Evolutionary conservation across 2,888 invertebrate species (phyloP), one percentile per base, ranked within the genome.

Genomic region (Dolomedes plantarius): DNA sequence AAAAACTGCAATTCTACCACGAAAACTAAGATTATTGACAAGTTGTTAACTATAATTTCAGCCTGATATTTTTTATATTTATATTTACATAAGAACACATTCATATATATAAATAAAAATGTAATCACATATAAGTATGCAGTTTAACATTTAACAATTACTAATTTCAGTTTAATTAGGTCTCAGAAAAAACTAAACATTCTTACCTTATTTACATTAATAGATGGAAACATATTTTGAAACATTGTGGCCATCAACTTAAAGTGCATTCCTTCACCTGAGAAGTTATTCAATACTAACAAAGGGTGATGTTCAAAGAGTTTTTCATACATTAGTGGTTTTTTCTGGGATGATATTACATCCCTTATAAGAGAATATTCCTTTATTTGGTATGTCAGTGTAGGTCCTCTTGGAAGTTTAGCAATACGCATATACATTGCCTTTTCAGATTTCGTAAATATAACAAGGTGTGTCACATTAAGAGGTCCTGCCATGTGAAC

Each of bases 201-300:
- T 46, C 78, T 93, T 91, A 96, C 96, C 89, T 95, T 95, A 41
- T 97, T 96, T 87, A 99, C 94, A 91, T 99, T 98, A 77, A 99
- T 97, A 0, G 97, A 95, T 0, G 99, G 99, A 91, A 99, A 99
- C 97, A 99, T 97, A 90, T 98, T 98, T 92, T 99, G 98, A 91
- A 99, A 98, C 93, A 97, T 98, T 16, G 96, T 95, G 2, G 98
- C 95, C 95, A 98, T 97, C 23, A 99, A 92, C 90, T 97, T 96
- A 91, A 97, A 93, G 89, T 97, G 96, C 92, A 95, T 94, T 41
- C 96, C 97, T 91, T 97, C 97, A 0, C 96, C 96, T 23, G 95
- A 95, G 91, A 98, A 98, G 91, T 95, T 96, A 77, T 89, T 90
- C 46, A 89, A 72, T 36, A 93, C 92, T 19, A 93, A 90, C 16